Evolutionary conservation across 2,888 invertebrate genomes (phyloP), one percentile per base, ranked within the genome.

Genomic region (Calliphora vomitoria): DNA sequence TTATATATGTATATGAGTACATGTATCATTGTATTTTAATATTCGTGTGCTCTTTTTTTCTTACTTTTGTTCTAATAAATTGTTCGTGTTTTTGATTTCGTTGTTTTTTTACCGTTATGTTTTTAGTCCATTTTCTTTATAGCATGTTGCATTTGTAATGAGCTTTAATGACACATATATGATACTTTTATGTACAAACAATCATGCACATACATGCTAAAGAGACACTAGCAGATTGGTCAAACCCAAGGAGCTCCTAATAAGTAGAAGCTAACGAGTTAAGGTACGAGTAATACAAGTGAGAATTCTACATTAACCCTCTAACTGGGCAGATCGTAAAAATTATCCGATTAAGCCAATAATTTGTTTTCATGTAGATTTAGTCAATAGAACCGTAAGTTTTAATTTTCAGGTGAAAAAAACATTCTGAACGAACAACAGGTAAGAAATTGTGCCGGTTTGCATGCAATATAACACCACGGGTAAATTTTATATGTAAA

Each of bases 131-230:
- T 75, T 47, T 58, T 60, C 13, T 18, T 79, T 64, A 74, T 71
- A 76, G 82, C 87, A 87, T 82, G 82, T 85, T 87, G 85, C 85
- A 87, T 85, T 85, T 75, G 55, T 82, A 71, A 87, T 82, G 41
- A 82, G 82, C 69, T 69, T 58, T 69, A 79, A 82, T 85, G 82
- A 82, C 85, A 87, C 78, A 87, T 35, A 80, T 75, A 64, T 38
- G 69, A 76, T 53, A 47, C 1, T 4, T n/a, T 25, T 13, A 18
- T 41, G 18, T 18, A n/a, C 13, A n/a, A n/a, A n/a, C n/a, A n/a
- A 25, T 25, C 1, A 25, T 25, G 25, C 25, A 25, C 25, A 25
- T 25, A 25, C 25, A 15, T 66, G 58, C 25, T 68, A 74, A 74
- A 44, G 5, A 41, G 62, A 71, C 55, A 50, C 41, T 31, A 62